phyloP scores from a whole-genome alignment of 2,113 vertebrate genomes.

The Oryctolagus cuniculus region DNA sequence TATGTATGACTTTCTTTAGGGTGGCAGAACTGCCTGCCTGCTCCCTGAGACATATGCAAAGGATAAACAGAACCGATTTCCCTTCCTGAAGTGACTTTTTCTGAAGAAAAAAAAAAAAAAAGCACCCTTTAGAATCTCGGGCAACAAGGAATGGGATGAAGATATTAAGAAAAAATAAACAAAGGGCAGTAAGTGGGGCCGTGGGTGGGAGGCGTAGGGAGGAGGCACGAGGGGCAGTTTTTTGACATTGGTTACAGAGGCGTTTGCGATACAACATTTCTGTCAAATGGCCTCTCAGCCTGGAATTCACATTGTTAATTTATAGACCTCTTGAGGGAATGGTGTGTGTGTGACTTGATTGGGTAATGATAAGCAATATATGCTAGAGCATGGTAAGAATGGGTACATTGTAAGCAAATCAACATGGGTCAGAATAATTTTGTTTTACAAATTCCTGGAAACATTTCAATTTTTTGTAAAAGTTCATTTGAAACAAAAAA shows the following conservation, averaged over 20 bases:
- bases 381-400: slow-evolving; percentile 70
- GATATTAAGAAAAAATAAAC: slow-evolving; percentile 77
- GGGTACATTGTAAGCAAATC: slow-evolving; percentile 78
- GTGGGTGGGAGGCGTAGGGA: slow-evolving; percentile 38
- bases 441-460: slow-evolving; percentile 80
- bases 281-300: slow-evolving; percentile 82
- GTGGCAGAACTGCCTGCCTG: slow-evolving; percentile 81
- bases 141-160: slow-evolving; percentile 73
- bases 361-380: slow-evolving; percentile 81
- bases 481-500: slow-evolving; percentile 64
- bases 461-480: slow-evolving; percentile 60
- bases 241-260: slow-evolving; percentile 79
- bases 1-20: slow-evolving; percentile 88
- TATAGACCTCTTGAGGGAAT: slow-evolving; percentile 84
- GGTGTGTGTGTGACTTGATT: slow-evolving; percentile 77
- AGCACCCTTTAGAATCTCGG: slow-evolving; percentile 69
- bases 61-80: slow-evolving; percentile 83
- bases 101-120: slow-evolving; percentile 67
- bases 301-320: slow-evolving; percentile 83
- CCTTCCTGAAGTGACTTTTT: slow-evolving; percentile 80
- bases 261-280: slow-evolving; percentile 75
- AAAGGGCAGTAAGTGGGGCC: slow-evolving; percentile 74
- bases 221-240: slow-evolving; percentile 24
- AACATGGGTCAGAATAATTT: slow-evolving; percentile 81
- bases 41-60: slow-evolving; percentile 82